A percentile compares a stretch with the other conserved stretches of the same genome.
Evolutionary conservation across 37 sponge, comb jelly and placozoan genomes (phyloP).

Genomic region (Aplysina aerophoba): DNA sequence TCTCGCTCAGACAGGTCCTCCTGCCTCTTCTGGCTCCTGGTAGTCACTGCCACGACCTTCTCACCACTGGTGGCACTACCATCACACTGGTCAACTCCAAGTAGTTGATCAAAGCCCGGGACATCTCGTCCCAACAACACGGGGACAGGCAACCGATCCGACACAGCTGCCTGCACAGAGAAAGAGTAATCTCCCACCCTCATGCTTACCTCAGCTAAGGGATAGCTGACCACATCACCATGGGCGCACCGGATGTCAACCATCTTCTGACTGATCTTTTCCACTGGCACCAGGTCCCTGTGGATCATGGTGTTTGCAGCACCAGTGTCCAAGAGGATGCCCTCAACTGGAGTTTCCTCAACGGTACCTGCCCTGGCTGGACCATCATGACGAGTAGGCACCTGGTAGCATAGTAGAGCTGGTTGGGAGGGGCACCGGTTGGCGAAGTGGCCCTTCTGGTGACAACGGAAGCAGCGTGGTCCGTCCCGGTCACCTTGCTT

Average conservation of each 20-base stretch:
- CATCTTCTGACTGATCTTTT: neutral
- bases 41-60: constrained; percentile 28
- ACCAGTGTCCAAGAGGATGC: constrained; percentile 51
- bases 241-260: constrained; percentile 45
- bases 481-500: neutral
- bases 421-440: constrained; percentile 7
- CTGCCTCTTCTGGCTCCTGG: constrained; percentile 22
- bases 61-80: neutral
- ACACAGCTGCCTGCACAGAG: constrained; percentile 26
- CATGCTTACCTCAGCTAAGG: constrained; percentile 35
- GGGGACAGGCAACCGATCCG: constrained; percentile 33
- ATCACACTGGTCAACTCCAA: neutral
- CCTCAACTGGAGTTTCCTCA: constrained; percentile 6
- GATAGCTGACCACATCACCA: constrained; percentile 40
- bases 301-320: constrained; percentile 40
- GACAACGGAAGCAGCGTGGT: neutral
- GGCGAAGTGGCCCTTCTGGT: neutral
- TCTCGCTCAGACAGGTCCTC: neutral
- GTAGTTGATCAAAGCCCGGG: constrained; percentile 23
- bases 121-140: constrained; percentile 47
- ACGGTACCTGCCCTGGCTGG: constrained; percentile 33
- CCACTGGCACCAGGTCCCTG: constrained; percentile 36
- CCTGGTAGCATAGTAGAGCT: neutral
- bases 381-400: neutral
- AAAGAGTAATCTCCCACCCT: neutral